phyloP scores from a whole-genome alignment of 2,113 vertebrate species.

The Stercorarius parasiticus region DNA sequence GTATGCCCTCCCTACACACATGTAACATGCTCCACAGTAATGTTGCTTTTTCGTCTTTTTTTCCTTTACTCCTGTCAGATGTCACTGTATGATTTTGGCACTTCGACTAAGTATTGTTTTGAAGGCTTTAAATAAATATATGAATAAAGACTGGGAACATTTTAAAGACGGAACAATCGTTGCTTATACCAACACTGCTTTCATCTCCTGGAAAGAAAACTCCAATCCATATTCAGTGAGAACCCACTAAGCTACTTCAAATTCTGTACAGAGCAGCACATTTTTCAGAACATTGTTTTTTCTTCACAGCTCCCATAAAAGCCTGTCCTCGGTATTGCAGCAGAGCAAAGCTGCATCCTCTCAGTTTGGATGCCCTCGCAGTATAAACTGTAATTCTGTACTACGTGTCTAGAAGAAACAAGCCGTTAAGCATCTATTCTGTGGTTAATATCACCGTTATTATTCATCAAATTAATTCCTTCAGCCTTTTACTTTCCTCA shows the following conservation, averaged over 20 bases:
- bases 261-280: neutral
- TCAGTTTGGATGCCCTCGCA: neutral
- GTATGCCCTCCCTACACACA: neutral
- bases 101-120: neutral
- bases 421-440: neutral
- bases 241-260: neutral
- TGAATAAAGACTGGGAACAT: neutral
- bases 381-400: neutral
- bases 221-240: neutral
- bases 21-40: neutral
- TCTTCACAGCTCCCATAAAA: neutral
- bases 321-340: neutral
- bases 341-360: neutral
- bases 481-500: neutral
- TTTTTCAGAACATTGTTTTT: neutral
- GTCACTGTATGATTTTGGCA: neutral
- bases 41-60: neutral
- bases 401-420: neutral
- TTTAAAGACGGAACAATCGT: neutral
- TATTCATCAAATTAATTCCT: neutral
- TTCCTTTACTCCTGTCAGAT: neutral
- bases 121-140: neutral
- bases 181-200: neutral
- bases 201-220: neutral
- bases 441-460: neutral